These are phyloP conservation scores for Xenus cinereus DNA, from an alignment of 2,113 vertebrate species.

Conservation along the genomic window DNA sequence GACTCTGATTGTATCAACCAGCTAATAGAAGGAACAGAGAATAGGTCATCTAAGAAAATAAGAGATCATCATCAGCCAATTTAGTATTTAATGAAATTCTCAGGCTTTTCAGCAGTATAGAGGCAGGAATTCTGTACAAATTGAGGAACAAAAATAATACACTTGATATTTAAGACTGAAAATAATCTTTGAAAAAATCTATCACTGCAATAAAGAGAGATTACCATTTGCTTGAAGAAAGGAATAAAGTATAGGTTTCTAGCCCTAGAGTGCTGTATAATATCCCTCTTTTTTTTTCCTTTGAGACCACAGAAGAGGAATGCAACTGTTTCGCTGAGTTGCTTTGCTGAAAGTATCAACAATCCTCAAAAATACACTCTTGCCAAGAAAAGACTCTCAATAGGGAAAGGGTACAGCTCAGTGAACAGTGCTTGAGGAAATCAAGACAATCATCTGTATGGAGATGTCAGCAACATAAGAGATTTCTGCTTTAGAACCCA, in stretches of 20 bases:
- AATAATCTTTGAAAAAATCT: background rate
- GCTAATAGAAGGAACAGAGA: background rate
- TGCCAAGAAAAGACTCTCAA: background rate
- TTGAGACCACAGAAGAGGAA: background rate
- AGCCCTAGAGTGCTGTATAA: background rate
- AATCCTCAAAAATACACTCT: background rate
- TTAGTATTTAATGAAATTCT: background rate
- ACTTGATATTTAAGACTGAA: background rate
- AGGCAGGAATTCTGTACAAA: background rate
- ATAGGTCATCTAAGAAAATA: background rate
- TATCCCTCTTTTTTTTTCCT: background rate
- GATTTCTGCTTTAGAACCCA: background rate
- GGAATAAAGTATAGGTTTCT: background rate
- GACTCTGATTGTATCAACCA: background rate
- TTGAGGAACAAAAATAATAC: background rate
- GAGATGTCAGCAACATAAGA: background rate
- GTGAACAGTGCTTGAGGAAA: background rate
- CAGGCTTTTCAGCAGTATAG: background rate
- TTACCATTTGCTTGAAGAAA: background rate
- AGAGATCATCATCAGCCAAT: background rate
- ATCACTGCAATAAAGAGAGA: background rate
- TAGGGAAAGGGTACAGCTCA: background rate
- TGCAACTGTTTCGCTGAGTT: background rate
- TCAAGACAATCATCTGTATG: background rate
- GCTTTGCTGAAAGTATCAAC: background rate